Percentiles rank a stretch among this genome's conserved stretches.
These are phyloP conservation scores for Apodemia mormo DNA, from an alignment of 2,888 invertebrate species.

Conservation along the genomic window DNA sequence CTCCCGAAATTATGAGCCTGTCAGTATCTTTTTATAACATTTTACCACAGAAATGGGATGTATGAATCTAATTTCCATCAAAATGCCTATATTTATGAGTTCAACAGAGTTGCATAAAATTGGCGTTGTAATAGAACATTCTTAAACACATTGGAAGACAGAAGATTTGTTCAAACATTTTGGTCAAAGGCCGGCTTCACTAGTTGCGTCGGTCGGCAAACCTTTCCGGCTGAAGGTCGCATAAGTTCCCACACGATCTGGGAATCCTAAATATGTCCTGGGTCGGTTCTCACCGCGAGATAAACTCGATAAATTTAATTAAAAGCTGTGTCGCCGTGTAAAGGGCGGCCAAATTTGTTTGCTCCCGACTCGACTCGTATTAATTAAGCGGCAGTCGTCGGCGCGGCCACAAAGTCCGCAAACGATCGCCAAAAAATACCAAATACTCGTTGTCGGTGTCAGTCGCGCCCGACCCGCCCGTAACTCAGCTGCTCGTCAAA, in stretches of 20 bases:
- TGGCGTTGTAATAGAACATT: no score
- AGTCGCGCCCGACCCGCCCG: constrained; percentile 16
- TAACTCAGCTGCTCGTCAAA: constrained; percentile 2
- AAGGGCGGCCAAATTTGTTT: constrained; percentile 64
- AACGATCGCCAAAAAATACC: constrained; percentile 37
- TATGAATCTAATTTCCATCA: no score
- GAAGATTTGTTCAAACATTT: neutral
- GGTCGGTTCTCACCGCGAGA: constrained; percentile 54
- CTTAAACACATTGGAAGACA: neutral
- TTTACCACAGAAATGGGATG: neutral
- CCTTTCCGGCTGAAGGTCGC: constrained; percentile 30
- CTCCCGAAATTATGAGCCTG: neutral
- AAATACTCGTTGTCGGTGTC: constrained; percentile 34
- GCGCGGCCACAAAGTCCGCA: constrained; percentile 44
- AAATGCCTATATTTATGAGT: no score
- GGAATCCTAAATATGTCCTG: constrained; percentile 17
- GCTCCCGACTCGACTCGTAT: constrained; percentile 58
- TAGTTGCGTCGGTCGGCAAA: constrained; percentile 18
- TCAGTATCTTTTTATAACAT: neutral
- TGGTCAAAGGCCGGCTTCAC: neutral
- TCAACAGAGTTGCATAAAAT: no score
- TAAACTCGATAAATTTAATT: constrained; percentile 78
- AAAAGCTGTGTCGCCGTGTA: constrained; percentile 55
- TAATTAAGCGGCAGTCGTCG: constrained; percentile 61
- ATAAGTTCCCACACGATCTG: constrained; percentile 61